Percentiles rank a stretch among this genome's conserved stretches.
Conservation (phyloP, 2,888 invertebrate genomes). For the Pycnomerus fuliginosus region DNA sequence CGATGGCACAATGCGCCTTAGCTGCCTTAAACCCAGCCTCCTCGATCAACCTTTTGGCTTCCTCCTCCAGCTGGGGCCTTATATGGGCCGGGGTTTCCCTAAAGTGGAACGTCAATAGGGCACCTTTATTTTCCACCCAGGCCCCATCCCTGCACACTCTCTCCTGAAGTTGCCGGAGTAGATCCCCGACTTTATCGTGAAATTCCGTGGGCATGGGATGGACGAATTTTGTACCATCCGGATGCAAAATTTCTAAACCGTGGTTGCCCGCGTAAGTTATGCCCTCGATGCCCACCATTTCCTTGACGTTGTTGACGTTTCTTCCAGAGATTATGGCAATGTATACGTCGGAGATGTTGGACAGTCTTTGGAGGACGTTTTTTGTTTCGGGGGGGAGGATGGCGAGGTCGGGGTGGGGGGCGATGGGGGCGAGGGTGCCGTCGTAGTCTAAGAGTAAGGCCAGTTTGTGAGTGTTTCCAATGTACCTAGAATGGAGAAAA, state of each 20-base stretch:
- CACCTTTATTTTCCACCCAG: constrained; percentile 91
- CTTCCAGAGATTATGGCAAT: constrained; percentile 85
- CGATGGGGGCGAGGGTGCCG: constrained; percentile 85
- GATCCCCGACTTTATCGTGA: constrained; percentile 74
- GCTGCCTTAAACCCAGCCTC: constrained; percentile 77
- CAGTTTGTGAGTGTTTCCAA: constrained; percentile 82
- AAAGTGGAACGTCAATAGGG: constrained; percentile 83
- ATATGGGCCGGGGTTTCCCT: constrained; percentile 75
- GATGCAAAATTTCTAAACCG: constrained; percentile 84
- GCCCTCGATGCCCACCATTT: constrained; percentile 87
- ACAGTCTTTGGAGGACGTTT: constrained; percentile 76
- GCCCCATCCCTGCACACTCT: constrained; percentile 84
- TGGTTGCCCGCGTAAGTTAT: constrained; percentile 91
- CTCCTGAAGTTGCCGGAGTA: constrained; percentile 79
- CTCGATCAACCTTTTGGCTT: constrained; percentile 71
- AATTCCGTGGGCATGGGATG: constrained; percentile 88
- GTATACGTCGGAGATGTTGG: constrained; percentile 83
- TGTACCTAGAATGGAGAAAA: constrained; percentile 67
- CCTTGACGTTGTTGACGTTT: constrained; percentile 83
- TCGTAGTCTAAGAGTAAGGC: constrained; percentile 85
- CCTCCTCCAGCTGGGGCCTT: constrained; percentile 63
- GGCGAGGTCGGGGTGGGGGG: constrained; percentile 88
- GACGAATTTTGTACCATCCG: constrained; percentile 86
- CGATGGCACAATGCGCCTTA: constrained; percentile 82
- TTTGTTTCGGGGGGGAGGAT: constrained; percentile 82